Base-by-base conservation (phyloP, 2,888 invertebrate genomes). In the Nephrotoma guestfalica region DNA sequence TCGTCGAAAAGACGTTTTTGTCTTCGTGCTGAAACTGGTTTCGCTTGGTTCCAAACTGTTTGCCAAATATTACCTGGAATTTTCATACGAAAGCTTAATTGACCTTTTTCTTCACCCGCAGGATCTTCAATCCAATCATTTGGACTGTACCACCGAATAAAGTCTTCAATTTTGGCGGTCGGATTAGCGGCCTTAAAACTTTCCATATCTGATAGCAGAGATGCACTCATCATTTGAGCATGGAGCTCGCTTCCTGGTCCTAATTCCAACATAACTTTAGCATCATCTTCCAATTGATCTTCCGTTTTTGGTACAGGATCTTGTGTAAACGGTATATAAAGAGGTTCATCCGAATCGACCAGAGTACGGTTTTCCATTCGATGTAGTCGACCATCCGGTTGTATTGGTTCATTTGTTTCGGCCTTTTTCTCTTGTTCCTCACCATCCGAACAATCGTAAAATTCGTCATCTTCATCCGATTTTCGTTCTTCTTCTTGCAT, bases 181-280 rank as follows among this genome's bases (percentile, higher is more conserved):
- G 99, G 99, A 93, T 99, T 99, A 4, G 99, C 99, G 1, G 99
- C 98, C 93, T 99, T 99, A 91, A 99, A 99, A 0, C 99, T 97
- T 91, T 99, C 98, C 98, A 99, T 99, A 90, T 99, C 99, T 0
- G 99, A 98, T 0, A 97, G 93, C 13, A 99, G 93, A 0, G 98
- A 97, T 0, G 98, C 97, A 90, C 98, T 96, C 96, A 99, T 99
- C 94, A 99, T 96, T 90, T 96, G 94, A 0, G 98, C 97, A 87
- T 98, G 94, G 88, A 97, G 93, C 90, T 97, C 91, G 9, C 96
- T 95, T 89, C 97, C 95, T 1, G 97, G 96, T 1, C 98, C 98
- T 42, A 99, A 92, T 88, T 96, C 95, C 86, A 97, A 93, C 93
- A 99, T 94, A 86, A 97, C 94, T 90, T 97, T 96, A 0, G 97